phyloP scores from a whole-genome alignment of 2,888 invertebrate species.

The Syritta pipiens region DNA sequence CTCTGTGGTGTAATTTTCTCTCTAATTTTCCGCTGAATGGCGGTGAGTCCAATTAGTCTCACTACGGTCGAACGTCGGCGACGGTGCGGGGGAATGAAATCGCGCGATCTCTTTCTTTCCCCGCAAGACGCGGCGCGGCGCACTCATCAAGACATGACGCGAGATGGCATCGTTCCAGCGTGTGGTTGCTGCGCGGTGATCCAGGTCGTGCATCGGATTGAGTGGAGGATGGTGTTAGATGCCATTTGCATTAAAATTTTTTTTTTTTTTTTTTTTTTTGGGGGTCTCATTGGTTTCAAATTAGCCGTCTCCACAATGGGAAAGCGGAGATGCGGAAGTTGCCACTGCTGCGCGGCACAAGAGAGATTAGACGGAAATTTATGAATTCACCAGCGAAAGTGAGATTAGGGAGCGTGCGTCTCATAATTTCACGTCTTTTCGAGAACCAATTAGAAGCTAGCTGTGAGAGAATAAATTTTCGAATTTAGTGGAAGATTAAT shows the following conservation, averaged over 20 bases:
- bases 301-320: constrained; percentile 36
- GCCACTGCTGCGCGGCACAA: no score
- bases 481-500: no score
- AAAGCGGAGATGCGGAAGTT: background rate
- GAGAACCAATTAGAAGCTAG: no score
- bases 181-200: constrained; percentile 13
- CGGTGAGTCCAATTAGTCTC: constrained; percentile 61
- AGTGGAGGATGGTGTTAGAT: constrained; percentile 33
- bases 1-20: constrained; percentile 46
- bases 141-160: no score
- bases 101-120: no score
- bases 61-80: no score
- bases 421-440: no score
- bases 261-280: background rate
- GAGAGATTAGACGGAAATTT: no score
- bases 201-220: constrained; percentile 48
- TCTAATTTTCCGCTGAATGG: constrained; percentile 57
- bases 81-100: no score
- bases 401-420: constrained; percentile 11
- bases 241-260: constrained; percentile 18
- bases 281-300: constrained; percentile 28
- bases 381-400: constrained; percentile 42
- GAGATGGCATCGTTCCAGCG: constrained; percentile 22
- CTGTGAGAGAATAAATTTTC: no score
- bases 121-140: no score